Conservation (phyloP, 1,140 invertebrate species). For the Caenorhabditis briggsae region DNA sequence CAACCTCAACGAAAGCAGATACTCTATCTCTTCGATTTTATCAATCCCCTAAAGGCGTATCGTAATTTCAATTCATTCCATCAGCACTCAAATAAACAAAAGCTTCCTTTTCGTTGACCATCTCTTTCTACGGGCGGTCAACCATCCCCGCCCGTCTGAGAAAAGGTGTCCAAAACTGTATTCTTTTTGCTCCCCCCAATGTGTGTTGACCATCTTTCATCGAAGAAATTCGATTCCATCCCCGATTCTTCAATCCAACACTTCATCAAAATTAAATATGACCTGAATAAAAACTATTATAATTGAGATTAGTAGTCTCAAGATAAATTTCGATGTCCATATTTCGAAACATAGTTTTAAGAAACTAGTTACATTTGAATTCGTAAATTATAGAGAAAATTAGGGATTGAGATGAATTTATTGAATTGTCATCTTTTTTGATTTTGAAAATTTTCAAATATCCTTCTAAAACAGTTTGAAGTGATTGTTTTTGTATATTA, state of each 20-base stretch:
- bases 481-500: no score
- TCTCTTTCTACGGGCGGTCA: not conserved
- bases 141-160: not conserved
- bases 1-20: not conserved
- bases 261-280: not conserved
- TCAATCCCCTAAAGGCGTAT: not conserved
- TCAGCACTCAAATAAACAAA: slow-evolving; percentile 12
- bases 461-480: no score
- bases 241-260: not conserved
- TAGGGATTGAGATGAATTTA: no score
- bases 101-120: not conserved
- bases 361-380: no score
- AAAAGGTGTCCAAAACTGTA: slow-evolving; percentile 49
- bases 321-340: no score
- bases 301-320: no score
- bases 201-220: slow-evolving; percentile 24
- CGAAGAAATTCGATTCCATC: slow-evolving; percentile 22
- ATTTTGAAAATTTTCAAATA: no score
- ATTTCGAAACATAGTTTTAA: no score
- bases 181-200: not conserved
- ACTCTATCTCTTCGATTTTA: not conserved
- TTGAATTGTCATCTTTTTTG: no score
- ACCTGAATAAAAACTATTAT: no score
- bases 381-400: no score
- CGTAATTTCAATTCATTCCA: slow-evolving; percentile 29